phyloP scores from a whole-genome alignment of 2,113 vertebrate genomes.

The Phycodurus eques region DNA sequence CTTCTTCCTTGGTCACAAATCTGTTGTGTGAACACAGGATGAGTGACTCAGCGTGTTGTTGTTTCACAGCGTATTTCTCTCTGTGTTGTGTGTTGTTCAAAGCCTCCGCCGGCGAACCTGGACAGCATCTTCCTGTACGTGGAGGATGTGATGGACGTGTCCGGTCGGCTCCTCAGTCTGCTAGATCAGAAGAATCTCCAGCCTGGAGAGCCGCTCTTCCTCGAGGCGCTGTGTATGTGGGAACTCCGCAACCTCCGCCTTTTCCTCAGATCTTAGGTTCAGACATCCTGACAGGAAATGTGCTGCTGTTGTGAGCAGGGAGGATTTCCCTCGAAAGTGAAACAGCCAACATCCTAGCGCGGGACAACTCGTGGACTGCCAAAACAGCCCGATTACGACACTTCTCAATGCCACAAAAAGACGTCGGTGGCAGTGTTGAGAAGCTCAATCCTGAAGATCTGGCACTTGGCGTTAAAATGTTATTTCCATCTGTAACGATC shows the following conservation, averaged over 20 bases:
- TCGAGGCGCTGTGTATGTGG: constrained; percentile 81
- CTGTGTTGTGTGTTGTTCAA: not conserved
- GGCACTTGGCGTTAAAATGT: too few relatives aligned
- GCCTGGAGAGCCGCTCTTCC: constrained; percentile 68
- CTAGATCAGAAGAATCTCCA: constrained; percentile 70
- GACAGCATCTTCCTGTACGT: constrained; percentile 85
- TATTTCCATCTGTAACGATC: too few relatives aligned
- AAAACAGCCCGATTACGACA: too few relatives aligned
- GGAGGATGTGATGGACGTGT: constrained; percentile 81
- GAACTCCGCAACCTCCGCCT: not conserved
- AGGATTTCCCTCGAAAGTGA: not conserved
- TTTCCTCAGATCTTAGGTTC: not conserved
- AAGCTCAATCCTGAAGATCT: too few relatives aligned
- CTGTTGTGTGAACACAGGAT: not conserved
- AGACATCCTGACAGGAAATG: constrained; percentile 13
- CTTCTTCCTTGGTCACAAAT: not conserved
- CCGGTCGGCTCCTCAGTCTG: constrained; percentile 75
- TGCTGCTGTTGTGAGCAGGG: not conserved
- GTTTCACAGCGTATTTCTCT: not conserved
- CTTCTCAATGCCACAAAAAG: too few relatives aligned
- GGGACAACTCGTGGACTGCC: not conserved
- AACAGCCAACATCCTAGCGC: not conserved
- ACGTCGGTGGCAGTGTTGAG: too few relatives aligned
- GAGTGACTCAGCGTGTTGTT: not conserved
- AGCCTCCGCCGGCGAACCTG: constrained; percentile 83